Base-by-base conservation (phyloP, 2,888 invertebrate species). In the Hypselothyrea guttata region DNA sequence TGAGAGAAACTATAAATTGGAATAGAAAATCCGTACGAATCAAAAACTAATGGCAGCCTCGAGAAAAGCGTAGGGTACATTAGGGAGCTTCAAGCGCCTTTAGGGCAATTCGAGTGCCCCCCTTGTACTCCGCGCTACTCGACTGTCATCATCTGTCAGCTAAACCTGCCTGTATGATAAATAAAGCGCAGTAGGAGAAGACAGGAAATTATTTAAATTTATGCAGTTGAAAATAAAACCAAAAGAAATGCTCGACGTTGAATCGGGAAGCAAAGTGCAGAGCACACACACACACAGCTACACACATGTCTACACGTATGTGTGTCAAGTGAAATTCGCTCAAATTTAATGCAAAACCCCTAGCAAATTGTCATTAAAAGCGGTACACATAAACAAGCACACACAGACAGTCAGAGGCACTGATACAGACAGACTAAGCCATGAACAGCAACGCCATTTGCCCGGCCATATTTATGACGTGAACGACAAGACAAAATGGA, bases 401-500 rank as follows among this genome's bases (percentile, higher is more conserved):
- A 41, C 15, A 55, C 33, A 38, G 16, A 3, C n/a, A n/a, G n/a
- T 7, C n/a, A 38, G n/a, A 7, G 38, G 16, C 16, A 38, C 38
- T 38, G 38, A 38, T 42, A 35, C 28, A 38, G 37, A 31, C 49
- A 45, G 41, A 58, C 82, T 69, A 64, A 59, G 65, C 82, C 63
- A 65, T 81, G 74, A 75, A 84, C 67, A 71, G 78, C 53, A 48
- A 60, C 71, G 82, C 81, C 86, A 84, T 86, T 77, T 66, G 69
- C 59, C 57, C 42, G 62, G 63, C 67, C 69, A 84, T 84, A 82
- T 82, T 82, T 82, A 82, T 82, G 81, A 82, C 84, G 81, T 82
- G 81, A 82, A 77, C 86, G 81, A 84, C 84, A 82, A 82, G 81
- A 82, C 86, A 86, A 82, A 82, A 82, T 82, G 81, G 83, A 86